phyloP scores from a whole-genome alignment of 92 coral and sea anemone species.

The Chrysogorgia sp. region DNA sequence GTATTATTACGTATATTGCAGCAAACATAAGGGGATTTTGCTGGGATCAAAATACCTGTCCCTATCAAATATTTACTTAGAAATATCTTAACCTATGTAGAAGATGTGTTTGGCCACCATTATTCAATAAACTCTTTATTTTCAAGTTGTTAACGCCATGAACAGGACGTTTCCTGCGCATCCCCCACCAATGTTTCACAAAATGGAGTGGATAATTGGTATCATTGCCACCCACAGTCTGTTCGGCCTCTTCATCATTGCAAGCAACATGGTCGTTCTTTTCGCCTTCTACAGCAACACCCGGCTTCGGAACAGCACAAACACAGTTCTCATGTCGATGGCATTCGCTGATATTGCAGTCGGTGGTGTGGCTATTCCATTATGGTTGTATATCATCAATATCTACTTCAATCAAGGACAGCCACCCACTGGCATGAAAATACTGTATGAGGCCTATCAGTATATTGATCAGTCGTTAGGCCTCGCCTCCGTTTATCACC shows the following conservation, averaged over 20 bases:
- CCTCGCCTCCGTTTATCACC: conserved; percentile 9
- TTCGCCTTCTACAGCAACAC: conserved; percentile 14
- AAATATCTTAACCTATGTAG: no score
- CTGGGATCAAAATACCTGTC: no score
- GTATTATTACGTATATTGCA: no score
- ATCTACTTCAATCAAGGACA: not conserved
- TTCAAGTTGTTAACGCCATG: not conserved
- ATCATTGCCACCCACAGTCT: not conserved
- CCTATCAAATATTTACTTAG: no score
- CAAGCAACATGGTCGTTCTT: conserved; percentile 20
- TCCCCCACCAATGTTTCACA: not conserved
- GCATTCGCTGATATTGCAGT: conserved; percentile 23
- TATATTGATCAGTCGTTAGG: conserved; percentile 1
- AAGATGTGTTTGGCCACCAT: no score
- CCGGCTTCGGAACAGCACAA: conserved; percentile 17
- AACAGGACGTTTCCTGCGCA: not conserved
- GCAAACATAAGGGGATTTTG: no score
- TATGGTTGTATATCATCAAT: not conserved
- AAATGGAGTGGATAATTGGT: conserved; percentile 9
- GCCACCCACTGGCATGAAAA: not conserved
- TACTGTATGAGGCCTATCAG: not conserved
- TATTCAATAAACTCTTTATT: not conserved
- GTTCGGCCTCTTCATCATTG: not conserved
- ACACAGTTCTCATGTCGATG: conserved; percentile 24
- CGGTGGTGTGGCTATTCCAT: conserved; percentile 1